These are phyloP conservation scores for Channa maculata DNA, from an alignment of 2,113 vertebrate species.

Conservation along the genomic window DNA sequence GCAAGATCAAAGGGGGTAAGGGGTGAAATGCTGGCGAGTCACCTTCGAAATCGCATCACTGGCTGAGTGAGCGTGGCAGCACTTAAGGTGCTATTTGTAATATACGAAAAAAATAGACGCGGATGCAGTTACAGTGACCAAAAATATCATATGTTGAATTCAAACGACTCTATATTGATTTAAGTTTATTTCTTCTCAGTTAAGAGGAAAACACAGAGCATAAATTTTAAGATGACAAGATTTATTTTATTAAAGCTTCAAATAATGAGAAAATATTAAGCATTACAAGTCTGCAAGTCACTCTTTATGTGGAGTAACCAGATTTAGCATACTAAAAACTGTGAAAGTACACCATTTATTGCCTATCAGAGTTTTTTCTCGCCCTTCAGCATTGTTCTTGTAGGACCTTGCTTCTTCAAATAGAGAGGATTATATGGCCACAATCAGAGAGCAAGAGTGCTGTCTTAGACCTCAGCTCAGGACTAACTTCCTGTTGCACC, in stretches of 20 bases:
- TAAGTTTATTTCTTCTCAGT: conserved; percentile 18
- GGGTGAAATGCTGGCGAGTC: conserved; percentile 54
- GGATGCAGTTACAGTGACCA: conserved; percentile 31
- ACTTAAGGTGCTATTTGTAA: conserved; percentile 70
- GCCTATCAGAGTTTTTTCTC: conserved; percentile 22
- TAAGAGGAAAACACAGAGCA: conserved; percentile 26
- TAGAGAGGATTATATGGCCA: conserved; percentile 45
- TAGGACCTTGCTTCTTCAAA: conserved; percentile 48
- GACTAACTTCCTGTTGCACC: conserved; percentile 41
- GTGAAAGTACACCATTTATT: conserved; percentile 9
- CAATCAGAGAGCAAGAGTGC: conserved; percentile 44
- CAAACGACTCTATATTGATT: conserved; percentile 41
- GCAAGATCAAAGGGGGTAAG: conserved; percentile 65
- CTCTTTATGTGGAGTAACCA: background rate
- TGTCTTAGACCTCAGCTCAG: conserved; percentile 47
- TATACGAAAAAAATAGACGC: conserved; percentile 43
- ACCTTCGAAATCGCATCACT: conserved; percentile 69
- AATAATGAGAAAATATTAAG: conserved; percentile 19
- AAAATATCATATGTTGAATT: conserved; percentile 11
- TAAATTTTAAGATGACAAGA: conserved; percentile 11
- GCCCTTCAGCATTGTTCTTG: conserved; percentile 40
- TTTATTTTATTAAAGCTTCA: conserved; percentile 5
- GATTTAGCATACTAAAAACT: conserved; percentile 2
- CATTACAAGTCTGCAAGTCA: background rate
- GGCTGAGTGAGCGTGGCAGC: conserved; percentile 59